Evolutionary conservation across 1,140 invertebrate genomes (phyloP), one percentile per base, ranked within the genome.

Genomic region (Drosophila elegans): DNA sequence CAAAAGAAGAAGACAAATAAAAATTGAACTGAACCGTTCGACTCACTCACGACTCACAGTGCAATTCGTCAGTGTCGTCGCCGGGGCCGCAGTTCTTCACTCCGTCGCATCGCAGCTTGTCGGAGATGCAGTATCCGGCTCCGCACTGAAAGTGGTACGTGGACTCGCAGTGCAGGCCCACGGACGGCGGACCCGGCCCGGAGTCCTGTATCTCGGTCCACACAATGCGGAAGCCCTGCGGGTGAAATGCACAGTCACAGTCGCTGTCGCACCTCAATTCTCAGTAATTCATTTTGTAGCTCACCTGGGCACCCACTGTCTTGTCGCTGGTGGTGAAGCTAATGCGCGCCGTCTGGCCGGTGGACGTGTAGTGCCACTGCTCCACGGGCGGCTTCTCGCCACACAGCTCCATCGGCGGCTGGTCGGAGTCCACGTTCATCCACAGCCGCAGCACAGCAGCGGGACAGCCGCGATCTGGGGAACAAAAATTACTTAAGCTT

Each of bases 381-480:
- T 96, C 95, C 16, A 94, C 93, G 10, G 93, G 91, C 29, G 95
- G 93, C 92, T 96, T 97, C 88, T 97, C 96, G 12, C 97, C 97
- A 92, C 98, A 99, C 52, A 98, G 93, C 94, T 98, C 97, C 60
- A 97, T 93, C 36, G 97, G 97, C 41, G 96, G 95, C 44, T 94
- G 94, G 66, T 95, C 94, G 42, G 94, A 94, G 76, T 95, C 94
- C 39, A 93, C 85, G 60, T 95, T 95, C 77, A 95, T 95, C 97
- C 97, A 98, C 84, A 98, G 94, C 78, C 98, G 94, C 64, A 98
- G 94, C 27, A 97, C 97, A 32, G 97, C 97, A 57, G 97, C 97
- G 10, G 97, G 96, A 94, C 97, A 98, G 25, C 97, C 97, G 75
- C 97, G 95, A 79, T 94, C 97, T 98, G 12, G 21, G 59, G 1